Base-by-base conservation (phyloP, 2,113 vertebrate species). In the Acanthochromis polyacanthus region DNA sequence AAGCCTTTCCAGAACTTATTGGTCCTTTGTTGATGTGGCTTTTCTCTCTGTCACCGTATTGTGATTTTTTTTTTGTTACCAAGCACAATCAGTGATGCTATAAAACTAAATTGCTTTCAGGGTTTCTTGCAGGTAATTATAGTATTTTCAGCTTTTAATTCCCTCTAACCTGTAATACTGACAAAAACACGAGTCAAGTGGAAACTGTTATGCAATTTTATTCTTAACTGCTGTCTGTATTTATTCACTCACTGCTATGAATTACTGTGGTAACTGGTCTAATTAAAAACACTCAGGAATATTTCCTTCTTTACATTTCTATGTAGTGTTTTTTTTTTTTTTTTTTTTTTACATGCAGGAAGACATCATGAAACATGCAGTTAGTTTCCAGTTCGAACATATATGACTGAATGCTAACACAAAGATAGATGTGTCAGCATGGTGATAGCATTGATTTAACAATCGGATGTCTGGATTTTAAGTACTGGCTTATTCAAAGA, bases 1-100 rank as follows among this genome's bases (percentile, higher is more conserved):
- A 62, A 45, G 63, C 19, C 20, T 60, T 51, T 76, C 59, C 52
- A 80, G 28, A 43, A 52, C 14, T 50, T 23, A 70, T 46, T 70
- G 59, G 11, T 6, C 23, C 23, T 45, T 58, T 3, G 23, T 15
- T 77, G 28, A 48, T 56, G 66, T 50, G 3, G 10, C 58, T 4
- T 69, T n/a, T 69, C 45, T 52, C 5, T 36, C 40, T 75, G 66
- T 19, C 32, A 75, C 51, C 30, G 12, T 7, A 65, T 46, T 52
- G 38, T 66, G 43, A n/a, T n/a, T n/a, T n/a, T n/a, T 12, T 60
- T 71, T 53, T 61, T 32, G 48, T 25, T 28, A 30, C 19, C 10
- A 15, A 22, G 52, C 14, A 65, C 40, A 60, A 53, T 66, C 23
- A 10, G 15, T 52, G 32, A 45, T 60, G 46, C 43, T 61, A n/a